Conservation (phyloP, 1,140 invertebrate species). For the Bombus waltoni region DNA sequence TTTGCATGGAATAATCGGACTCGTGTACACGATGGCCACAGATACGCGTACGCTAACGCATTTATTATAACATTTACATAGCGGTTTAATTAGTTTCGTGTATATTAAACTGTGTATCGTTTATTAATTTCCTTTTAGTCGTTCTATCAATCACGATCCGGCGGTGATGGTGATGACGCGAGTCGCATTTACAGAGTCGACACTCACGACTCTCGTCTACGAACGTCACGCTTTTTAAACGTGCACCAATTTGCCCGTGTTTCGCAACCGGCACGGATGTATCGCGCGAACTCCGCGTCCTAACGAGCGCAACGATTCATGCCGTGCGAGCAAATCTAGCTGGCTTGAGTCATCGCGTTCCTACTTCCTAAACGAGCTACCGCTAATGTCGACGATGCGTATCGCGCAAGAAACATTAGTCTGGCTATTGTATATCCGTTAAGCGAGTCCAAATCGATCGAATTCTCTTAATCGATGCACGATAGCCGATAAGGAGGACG, state of each 20-base stretch:
- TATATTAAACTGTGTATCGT: not conserved
- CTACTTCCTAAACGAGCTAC: not conserved
- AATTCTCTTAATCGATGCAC: not conserved
- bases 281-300: not conserved
- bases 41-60: too few relatives aligned
- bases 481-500: not conserved
- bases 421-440: not conserved
- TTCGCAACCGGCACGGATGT: conserved; percentile 33
- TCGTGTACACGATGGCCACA: too few relatives aligned
- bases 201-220: not conserved
- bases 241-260: conserved; percentile 45
- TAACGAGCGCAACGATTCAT: conserved; percentile 48
- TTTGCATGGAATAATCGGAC: not conserved
- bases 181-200: not conserved
- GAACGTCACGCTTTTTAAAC: conserved; percentile 51
- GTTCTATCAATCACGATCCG: conserved; percentile 27
- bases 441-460: not conserved
- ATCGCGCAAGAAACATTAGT: not conserved
- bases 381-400: not conserved
- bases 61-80: too few relatives aligned
- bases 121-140: conserved; percentile 14
- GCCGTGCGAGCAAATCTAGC: conserved; percentile 14
- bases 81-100: not conserved
- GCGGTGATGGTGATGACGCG: not conserved
- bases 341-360: conserved; percentile 34